Percentiles rank a stretch among this genome's conserved stretches.
Evolutionary conservation across 1,140 invertebrate species (phyloP).

Genomic region (Drosophila grimshawi): DNA sequence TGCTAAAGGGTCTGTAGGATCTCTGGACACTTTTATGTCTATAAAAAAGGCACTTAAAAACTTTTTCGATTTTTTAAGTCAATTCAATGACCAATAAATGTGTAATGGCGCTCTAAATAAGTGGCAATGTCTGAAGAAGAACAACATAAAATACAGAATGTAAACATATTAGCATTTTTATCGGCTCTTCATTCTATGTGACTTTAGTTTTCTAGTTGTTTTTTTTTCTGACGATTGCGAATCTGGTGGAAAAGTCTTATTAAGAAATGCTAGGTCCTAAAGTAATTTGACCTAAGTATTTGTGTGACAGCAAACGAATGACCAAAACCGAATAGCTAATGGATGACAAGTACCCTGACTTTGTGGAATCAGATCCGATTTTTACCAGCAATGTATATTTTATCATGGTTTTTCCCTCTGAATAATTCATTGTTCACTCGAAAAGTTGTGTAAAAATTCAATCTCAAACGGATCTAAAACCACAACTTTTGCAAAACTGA

Average conservation of each 20-base stretch:
- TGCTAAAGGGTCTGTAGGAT: conserved; percentile 40
- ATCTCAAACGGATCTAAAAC: too few relatives aligned
- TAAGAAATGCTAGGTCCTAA: too few relatives aligned
- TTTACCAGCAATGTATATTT: too few relatives aligned
- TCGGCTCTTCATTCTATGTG: neutral
- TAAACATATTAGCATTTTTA: conserved; percentile 23
- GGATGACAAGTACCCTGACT: too few relatives aligned
- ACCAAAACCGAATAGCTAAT: too few relatives aligned
- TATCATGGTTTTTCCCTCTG: too few relatives aligned
- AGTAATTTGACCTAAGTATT: too few relatives aligned
- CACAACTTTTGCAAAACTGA: too few relatives aligned
- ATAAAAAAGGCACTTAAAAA: conserved; percentile 19
- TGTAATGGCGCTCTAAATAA: conserved; percentile 3
- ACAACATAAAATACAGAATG: conserved; percentile 16
- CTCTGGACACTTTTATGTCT: neutral
- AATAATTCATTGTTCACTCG: too few relatives aligned
- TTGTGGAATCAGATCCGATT: too few relatives aligned
- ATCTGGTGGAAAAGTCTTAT: neutral
- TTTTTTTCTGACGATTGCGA: neutral
- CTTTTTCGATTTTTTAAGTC: conserved; percentile 10
- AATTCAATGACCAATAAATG: conserved; percentile 18
- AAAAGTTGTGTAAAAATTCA: too few relatives aligned
- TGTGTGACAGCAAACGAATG: too few relatives aligned
- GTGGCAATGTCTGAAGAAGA: conserved; percentile 9
- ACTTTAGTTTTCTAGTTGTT: neutral